These are phyloP conservation scores for Drosophila birchii DNA, from an alignment of 2,888 invertebrate species.

Conservation along the genomic window DNA sequence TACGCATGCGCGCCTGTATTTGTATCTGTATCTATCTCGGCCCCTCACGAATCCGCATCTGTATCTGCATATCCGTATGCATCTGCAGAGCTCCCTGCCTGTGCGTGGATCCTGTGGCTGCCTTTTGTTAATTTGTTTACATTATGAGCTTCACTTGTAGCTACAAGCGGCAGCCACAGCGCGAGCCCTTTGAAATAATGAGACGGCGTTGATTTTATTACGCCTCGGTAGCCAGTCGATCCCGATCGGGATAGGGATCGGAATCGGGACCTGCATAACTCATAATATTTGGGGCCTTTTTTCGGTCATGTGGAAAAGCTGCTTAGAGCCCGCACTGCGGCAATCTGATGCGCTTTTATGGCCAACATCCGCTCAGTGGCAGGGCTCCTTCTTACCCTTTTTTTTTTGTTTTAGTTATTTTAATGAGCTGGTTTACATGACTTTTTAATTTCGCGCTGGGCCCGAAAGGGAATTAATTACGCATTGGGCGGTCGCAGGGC, in stretches of 20 bases:
- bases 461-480: constrained; percentile 84
- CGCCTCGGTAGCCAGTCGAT: constrained; percentile 29
- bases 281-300: constrained; percentile 64
- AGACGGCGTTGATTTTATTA: constrained; percentile 78
- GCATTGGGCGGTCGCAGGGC: constrained; percentile 83
- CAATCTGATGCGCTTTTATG: constrained; percentile 58
- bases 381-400: neutral
- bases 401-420: constrained; percentile 78
- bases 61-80: constrained; percentile 24
- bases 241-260: neutral
- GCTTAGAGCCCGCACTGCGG: constrained; percentile 56
- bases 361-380: constrained; percentile 58
- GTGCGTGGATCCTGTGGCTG: constrained; percentile 8
- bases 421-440: constrained; percentile 85
- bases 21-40: constrained; percentile 16
- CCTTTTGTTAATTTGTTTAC: constrained; percentile 83
- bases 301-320: constrained; percentile 62
- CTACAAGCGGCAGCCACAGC: constrained; percentile 68
- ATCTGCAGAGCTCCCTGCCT: constrained; percentile 9
- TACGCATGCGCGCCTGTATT: constrained; percentile 35
- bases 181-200: constrained; percentile 76
- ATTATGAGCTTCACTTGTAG: constrained; percentile 84
- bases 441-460: constrained; percentile 84
- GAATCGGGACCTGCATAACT: constrained; percentile 38
- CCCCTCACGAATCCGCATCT: constrained; percentile 7